phyloP scores from a whole-genome alignment of 2,797 vertebrate genomes.

The Garrulus glandarius region DNA sequence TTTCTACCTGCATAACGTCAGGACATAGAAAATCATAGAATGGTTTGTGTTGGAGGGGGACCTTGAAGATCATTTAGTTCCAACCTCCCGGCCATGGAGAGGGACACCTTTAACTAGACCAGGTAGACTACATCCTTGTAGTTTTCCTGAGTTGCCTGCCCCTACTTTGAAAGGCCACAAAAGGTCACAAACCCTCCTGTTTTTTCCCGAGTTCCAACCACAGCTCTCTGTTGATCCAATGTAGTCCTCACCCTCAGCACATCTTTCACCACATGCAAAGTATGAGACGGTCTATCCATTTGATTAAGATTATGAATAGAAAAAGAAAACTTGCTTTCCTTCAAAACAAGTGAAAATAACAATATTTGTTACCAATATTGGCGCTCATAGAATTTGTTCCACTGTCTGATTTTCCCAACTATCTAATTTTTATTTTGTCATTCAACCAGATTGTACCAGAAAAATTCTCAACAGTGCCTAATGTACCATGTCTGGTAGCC shows the following conservation, averaged over 20 bases:
- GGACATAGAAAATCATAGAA: fast-evolving
- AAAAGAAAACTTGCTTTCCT: not conserved
- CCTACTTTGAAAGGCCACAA: not conserved
- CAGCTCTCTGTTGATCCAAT: not conserved
- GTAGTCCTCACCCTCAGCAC: not conserved
- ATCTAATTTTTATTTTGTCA: not conserved
- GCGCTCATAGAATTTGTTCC: fast-evolving
- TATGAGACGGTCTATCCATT: not conserved
- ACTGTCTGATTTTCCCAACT: not conserved
- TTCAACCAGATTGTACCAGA: not conserved
- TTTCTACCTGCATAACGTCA: not conserved
- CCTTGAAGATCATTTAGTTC: not conserved
- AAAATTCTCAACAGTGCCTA: not conserved
- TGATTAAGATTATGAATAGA: not conserved
- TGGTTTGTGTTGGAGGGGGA: not conserved
- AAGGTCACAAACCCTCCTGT: not conserved
- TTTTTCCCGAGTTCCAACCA: not conserved
- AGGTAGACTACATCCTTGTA: not conserved
- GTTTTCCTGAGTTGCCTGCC: not conserved
- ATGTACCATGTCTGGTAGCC: not conserved
- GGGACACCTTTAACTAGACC: not conserved
- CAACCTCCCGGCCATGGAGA: not conserved
- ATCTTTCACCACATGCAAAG: not conserved
- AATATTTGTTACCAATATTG: not conserved
- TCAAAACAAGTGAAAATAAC: not conserved